phyloP scores from a whole-genome alignment of 1,140 invertebrate species.

The Plectus sambesii region DNA sequence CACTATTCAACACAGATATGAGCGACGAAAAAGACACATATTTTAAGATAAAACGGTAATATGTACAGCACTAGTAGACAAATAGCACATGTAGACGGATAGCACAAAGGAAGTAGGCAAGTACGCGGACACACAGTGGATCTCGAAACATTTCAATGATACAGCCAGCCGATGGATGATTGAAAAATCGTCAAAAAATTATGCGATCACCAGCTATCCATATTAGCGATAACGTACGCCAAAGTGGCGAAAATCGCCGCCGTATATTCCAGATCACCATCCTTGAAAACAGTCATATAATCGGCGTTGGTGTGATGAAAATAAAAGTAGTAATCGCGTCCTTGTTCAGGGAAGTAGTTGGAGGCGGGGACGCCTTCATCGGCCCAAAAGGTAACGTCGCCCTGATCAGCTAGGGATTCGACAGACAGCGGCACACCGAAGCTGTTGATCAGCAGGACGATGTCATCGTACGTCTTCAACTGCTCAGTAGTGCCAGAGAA shows the following conservation, averaged over 20 bases:
- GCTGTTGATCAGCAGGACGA: constrained; percentile 22
- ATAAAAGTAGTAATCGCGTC: constrained; percentile 61
- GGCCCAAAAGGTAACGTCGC: constrained; percentile 38
- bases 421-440: constrained; percentile 50
- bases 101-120: too few species aligned
- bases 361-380: constrained; percentile 58
- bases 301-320: constrained; percentile 69
- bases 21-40: too few species aligned
- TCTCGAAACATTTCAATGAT: too few species aligned
- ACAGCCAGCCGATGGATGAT: too few species aligned
- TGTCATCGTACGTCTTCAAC: constrained; percentile 34
- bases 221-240: constrained; percentile 39
- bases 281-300: constrained; percentile 62
- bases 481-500: too few species aligned
- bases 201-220: constrained; percentile 35
- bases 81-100: too few species aligned
- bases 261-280: constrained; percentile 51
- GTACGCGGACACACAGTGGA: too few species aligned
- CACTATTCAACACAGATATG: too few species aligned
- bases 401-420: constrained; percentile 39
- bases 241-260: constrained; percentile 42
- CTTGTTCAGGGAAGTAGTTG: constrained; percentile 54
- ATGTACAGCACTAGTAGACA: too few species aligned
- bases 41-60: too few species aligned
- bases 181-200: too few species aligned